Percentiles rank a stretch among this genome's conserved stretches.
Evolutionary conservation across 1,140 invertebrate species (phyloP).

Genomic region (Micrasema minimum): DNA sequence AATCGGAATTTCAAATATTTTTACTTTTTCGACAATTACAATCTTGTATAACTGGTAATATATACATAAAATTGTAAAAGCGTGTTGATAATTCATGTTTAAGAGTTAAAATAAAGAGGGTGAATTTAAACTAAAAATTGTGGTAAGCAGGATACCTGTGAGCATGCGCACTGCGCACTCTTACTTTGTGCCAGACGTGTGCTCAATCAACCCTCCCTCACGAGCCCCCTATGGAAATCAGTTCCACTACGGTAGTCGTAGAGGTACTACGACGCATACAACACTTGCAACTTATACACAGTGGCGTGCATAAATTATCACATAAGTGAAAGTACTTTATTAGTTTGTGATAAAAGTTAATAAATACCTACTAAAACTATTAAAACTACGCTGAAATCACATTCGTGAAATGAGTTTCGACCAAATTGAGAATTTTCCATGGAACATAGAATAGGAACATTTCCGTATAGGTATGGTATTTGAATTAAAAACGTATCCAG

Average conservation of each 20-base stretch:
- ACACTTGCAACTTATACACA: background rate
- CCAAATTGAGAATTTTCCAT: background rate
- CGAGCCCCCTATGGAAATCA: background rate
- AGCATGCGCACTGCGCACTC: slow-evolving; percentile 2
- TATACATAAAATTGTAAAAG: no score
- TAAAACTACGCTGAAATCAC: background rate
- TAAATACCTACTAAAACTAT: background rate
- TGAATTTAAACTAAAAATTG: background rate
- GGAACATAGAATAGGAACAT: background rate
- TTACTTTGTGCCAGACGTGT: background rate
- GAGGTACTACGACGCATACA: slow-evolving; percentile 1
- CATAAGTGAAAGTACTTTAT: background rate
- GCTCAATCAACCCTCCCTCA: background rate
- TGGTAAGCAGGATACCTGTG: slow-evolving; percentile 14
- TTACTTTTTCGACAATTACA: background rate
- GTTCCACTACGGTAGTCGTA: slow-evolving; percentile 13
- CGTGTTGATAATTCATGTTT: no score
- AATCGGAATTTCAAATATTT: background rate
- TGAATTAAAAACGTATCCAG: no score
- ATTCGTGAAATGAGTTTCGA: background rate
- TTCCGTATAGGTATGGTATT: no score
- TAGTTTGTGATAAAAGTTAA: background rate
- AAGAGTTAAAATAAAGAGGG: no score
- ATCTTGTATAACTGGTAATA: no score
- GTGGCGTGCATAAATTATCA: background rate